phyloP scores from a whole-genome alignment of 2,113 vertebrate genomes.

The Pedionomus torquatus region DNA sequence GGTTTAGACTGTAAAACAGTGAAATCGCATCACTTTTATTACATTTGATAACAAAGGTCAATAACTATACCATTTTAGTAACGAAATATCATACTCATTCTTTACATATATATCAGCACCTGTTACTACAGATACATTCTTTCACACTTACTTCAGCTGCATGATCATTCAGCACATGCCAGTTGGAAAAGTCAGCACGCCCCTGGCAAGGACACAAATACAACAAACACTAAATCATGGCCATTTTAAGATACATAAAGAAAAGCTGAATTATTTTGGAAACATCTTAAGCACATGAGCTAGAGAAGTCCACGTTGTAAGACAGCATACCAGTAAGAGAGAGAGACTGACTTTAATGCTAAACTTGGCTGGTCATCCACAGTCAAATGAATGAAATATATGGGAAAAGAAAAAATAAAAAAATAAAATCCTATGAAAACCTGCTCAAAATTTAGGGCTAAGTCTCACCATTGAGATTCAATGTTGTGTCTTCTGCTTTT shows the following conservation, averaged over 20 bases:
- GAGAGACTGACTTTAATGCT: not conserved
- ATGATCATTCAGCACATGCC: not conserved
- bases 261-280: not conserved
- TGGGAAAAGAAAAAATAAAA: not conserved
- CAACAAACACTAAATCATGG: not conserved
- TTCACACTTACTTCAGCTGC: conserved; percentile 5
- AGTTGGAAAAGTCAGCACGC: not conserved
- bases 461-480: not conserved
- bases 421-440: not conserved
- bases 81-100: not conserved
- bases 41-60: not conserved
- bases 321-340: not conserved
- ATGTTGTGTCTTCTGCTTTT: not conserved
- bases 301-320: not conserved
- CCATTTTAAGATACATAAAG: not conserved
- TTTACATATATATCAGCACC: not conserved
- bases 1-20: not conserved
- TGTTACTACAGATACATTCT: not conserved
- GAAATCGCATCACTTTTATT: not conserved
- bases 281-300: not conserved
- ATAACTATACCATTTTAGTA: not conserved
- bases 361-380: not conserved
- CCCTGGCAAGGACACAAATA: not conserved
- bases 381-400: not conserved
- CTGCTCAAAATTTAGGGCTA: not conserved